phyloP scores from a whole-genome alignment of 2,797 vertebrate species.

The Corythornis leucogaster region DNA sequence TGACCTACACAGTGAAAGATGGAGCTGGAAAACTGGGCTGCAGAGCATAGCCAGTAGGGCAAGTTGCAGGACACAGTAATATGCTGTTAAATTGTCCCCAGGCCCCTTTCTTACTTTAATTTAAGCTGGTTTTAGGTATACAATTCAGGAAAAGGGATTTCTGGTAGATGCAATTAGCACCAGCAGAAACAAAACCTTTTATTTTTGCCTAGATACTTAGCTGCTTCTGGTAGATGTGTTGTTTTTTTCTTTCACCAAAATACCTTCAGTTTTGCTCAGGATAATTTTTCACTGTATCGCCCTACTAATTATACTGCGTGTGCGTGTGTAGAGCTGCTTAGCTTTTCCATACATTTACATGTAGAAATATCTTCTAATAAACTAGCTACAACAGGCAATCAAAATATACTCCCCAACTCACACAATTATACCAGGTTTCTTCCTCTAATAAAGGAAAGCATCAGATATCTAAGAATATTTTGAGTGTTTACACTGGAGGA shows the following conservation, averaged over 20 bases:
- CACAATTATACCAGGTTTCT: not conserved
- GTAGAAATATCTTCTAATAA: not conserved
- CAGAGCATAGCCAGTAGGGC: not conserved
- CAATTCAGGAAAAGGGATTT: not conserved
- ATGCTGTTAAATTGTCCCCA: constrained; percentile 4
- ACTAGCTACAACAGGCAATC: not conserved
- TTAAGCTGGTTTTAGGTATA: not conserved
- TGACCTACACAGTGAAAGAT: constrained; percentile 20
- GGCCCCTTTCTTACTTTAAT: not conserved
- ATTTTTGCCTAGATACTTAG: not conserved
- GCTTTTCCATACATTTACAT: not conserved
- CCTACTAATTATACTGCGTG: not conserved
- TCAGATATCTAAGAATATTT: not conserved
- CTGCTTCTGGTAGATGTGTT: not conserved
- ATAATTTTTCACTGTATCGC: not conserved
- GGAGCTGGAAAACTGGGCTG: constrained; percentile 18
- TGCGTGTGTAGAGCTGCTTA: not conserved
- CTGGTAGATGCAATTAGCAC: not conserved
- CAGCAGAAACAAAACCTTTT: not conserved
- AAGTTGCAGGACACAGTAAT: not conserved
- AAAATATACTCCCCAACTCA: not conserved
- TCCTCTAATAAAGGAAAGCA: not conserved
- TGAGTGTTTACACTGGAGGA: not conserved
- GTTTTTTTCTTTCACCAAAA: not conserved
- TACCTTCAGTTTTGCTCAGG: not conserved